Evolutionary conservation across 2,888 invertebrate species (phyloP).

Genomic region (Thymelicus lineola): DNA sequence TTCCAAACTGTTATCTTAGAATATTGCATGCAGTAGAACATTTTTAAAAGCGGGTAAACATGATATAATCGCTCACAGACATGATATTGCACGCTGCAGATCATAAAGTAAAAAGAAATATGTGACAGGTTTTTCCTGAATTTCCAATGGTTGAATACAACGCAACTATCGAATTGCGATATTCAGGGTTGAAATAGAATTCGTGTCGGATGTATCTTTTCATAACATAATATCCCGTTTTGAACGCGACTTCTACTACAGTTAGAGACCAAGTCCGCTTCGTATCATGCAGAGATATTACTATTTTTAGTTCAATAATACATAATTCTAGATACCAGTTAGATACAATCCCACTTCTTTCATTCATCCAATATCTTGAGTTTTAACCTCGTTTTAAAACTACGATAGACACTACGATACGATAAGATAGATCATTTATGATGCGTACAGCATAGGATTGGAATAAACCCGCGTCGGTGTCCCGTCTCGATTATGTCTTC

Average conservation of each 20-base stretch:
- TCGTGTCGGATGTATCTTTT: slow-evolving; percentile 4
- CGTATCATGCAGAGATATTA: neutral
- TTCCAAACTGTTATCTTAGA: neutral
- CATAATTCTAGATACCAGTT: too few relatives aligned
- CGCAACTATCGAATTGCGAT: slow-evolving; percentile 12
- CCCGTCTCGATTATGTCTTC: too few relatives aligned
- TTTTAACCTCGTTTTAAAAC: too few relatives aligned
- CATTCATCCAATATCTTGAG: too few relatives aligned
- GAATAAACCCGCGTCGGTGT: too few relatives aligned
- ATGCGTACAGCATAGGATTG: too few relatives aligned
- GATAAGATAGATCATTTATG: too few relatives aligned
- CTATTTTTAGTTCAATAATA: neutral
- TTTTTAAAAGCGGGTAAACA: slow-evolving; percentile 15
- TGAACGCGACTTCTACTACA: neutral
- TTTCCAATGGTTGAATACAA: slow-evolving; percentile 26
- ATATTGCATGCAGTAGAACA: slow-evolving; percentile 5
- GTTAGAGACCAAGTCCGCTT: neutral
- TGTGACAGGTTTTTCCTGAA: slow-evolving; percentile 29
- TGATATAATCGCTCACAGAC: slow-evolving; percentile 15
- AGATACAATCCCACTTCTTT: too few relatives aligned
- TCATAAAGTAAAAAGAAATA: slow-evolving; percentile 30
- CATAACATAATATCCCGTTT: neutral
- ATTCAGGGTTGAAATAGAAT: slow-evolving; percentile 21
- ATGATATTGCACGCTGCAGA: slow-evolving; percentile 25
- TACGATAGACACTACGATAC: too few relatives aligned